These are phyloP conservation scores for Heteromormyrus szaboi DNA, from an alignment of 2,797 vertebrate genomes.

Conservation along the genomic window DNA sequence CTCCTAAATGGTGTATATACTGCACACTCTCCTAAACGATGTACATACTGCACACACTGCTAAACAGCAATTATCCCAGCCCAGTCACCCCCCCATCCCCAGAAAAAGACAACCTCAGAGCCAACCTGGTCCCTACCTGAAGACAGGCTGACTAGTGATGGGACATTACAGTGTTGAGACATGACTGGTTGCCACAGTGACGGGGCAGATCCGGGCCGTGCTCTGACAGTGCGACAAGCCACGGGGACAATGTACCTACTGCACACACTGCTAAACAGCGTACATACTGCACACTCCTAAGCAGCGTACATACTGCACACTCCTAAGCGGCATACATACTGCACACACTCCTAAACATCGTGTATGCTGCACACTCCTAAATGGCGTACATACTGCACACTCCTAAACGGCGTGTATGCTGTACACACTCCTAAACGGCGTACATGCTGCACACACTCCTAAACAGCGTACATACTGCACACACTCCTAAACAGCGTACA, in stretches of 20 bases:
- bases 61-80: background rate
- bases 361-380: no score
- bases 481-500: background rate
- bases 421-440: no score
- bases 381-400: no score
- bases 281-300: no score
- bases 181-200: slow-evolving; percentile 2
- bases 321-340: no score
- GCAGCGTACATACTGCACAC: no score
- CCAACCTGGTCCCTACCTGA: background rate
- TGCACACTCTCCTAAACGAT: background rate
- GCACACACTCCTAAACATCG: no score
- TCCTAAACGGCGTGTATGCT: no score
- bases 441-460: no score
- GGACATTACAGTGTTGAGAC: slow-evolving; percentile 25
- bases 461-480: background rate
- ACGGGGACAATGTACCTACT: slow-evolving; percentile 27
- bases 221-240: background rate
- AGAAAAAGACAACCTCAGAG: background rate
- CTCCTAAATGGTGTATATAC: background rate
- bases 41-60: background rate
- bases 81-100: background rate
- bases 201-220: background rate
- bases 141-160: background rate
- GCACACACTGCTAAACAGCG: no score